Percentiles rank a stretch among this genome's conserved stretches.
Evolutionary conservation across 2,888 invertebrate species (phyloP).

Genomic region (Meteorus cinctellus): DNA sequence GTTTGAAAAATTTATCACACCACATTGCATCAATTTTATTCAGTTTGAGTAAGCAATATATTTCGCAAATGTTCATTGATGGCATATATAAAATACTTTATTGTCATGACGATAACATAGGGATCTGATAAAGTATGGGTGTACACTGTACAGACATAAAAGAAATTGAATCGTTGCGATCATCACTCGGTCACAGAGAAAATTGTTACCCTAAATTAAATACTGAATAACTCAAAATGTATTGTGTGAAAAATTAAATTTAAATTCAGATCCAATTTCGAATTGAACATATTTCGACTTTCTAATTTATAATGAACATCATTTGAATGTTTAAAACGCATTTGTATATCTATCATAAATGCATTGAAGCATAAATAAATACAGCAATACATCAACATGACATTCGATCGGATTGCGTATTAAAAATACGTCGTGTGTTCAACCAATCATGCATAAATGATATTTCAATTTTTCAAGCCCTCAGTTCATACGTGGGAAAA

Average conservation of each 20-base stretch:
- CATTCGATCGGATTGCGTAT: conserved; percentile 24
- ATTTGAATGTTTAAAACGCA: no score
- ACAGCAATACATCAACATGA: neutral
- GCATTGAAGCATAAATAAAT: conserved; percentile 19
- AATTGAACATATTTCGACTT: no score
- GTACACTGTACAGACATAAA: neutral
- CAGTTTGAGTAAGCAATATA: neutral
- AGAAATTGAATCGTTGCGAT: neutral
- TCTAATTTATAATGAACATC: no score
- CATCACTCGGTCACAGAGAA: conserved; percentile 15
- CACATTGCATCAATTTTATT: neutral
- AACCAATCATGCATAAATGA: neutral
- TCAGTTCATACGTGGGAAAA: conserved; percentile 7
- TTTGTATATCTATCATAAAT: neutral
- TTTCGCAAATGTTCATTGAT: neutral
- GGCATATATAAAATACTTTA: neutral
- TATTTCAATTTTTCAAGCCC: neutral
- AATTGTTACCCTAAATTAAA: neutral
- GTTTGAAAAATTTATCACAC: neutral
- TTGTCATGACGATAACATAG: neutral
- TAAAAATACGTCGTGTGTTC: neutral
- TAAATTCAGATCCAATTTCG: no score
- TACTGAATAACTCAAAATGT: neutral
- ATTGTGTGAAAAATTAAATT: neutral
- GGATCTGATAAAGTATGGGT: neutral